Evolutionary conservation across 2,888 invertebrate genomes (phyloP), one percentile per base, ranked within the genome.

Genomic region (Agrotis puta): DNA sequence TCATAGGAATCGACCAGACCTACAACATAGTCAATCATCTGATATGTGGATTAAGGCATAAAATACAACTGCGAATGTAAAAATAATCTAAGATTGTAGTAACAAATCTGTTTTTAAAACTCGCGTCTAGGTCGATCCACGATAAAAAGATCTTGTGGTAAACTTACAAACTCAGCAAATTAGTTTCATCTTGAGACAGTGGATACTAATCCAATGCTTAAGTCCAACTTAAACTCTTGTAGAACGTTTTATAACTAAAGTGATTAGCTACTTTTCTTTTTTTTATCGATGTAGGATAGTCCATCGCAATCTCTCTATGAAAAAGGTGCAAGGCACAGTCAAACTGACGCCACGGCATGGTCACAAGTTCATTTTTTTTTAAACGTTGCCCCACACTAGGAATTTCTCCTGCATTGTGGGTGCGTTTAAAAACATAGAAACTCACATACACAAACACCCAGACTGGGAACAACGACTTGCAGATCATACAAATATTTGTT

Each of bases 101-200:
- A n/a, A 11, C 16, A 45, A 67, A 45, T 68, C 22, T 53, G 0
- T 14, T 45, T 33, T 33, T 53, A n/a, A 66, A 54, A 54, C 67
- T 39, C 13, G 22, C 13, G n/a, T 33, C 56, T n/a, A 56, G n/a
- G 33, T 56, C n/a, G n/a, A 47, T 22, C 9, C 7, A 48, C 20
- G 13, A 33, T 70, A 57, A 33, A 57, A 33, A n/a, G 14, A 45
- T 22, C 13, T 33, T 51, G n/a, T n/a, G 22, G 16, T 51, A 45
- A 33, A 39, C 43, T 51, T 33, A 27, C 3, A 2, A 51, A 70
- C 33, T 70, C 22, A 3, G n/a, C 13, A 51, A 70, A 70, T 51
- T 22, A 70, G 22, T 51, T 59, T 69, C n/a, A n/a, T 51, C 18
- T 27, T 50, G 14, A 69, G 2, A 5, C 45, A 58, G 43, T 16